Conservation (phyloP, 2,888 invertebrate species). For the Agriopis marginaria region DNA sequence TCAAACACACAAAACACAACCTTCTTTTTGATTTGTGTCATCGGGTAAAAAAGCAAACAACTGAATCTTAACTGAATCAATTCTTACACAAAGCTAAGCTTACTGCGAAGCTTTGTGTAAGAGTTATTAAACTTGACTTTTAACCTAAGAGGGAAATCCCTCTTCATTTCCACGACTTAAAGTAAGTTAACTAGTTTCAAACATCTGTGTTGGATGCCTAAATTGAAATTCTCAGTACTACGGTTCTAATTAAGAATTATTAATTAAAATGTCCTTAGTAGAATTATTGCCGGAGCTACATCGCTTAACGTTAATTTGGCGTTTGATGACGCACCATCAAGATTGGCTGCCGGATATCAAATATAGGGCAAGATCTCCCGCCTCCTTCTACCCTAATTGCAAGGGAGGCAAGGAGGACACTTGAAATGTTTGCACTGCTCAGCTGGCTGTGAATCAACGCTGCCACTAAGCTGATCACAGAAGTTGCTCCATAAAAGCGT, state of each 20-base stretch:
- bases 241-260: constrained; percentile 16
- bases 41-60: too few relatives aligned
- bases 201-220: constrained; percentile 7
- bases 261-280: constrained; percentile 16
- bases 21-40: too few relatives aligned
- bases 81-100: too few relatives aligned
- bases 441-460: constrained; percentile 11
- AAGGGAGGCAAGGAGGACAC: constrained; percentile 20
- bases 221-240: constrained; percentile 5
- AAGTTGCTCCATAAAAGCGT: too few relatives aligned
- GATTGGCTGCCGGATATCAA: constrained; percentile 30
- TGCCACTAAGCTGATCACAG: neutral
- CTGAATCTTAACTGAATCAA: too few relatives aligned
- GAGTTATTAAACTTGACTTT: neutral
- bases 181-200: constrained; percentile 10
- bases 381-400: constrained; percentile 27
- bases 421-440: constrained; percentile 28
- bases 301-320: constrained; percentile 31
- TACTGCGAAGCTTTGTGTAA: too few relatives aligned
- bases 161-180: neutral
- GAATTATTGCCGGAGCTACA: constrained; percentile 22
- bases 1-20: too few relatives aligned
- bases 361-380: constrained; percentile 30
- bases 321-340: constrained; percentile 35
- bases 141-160: neutral